These are phyloP conservation scores for Quadroppia sp. DNA, from an alignment of 2,888 invertebrate genomes.

Conservation along the genomic window DNA sequence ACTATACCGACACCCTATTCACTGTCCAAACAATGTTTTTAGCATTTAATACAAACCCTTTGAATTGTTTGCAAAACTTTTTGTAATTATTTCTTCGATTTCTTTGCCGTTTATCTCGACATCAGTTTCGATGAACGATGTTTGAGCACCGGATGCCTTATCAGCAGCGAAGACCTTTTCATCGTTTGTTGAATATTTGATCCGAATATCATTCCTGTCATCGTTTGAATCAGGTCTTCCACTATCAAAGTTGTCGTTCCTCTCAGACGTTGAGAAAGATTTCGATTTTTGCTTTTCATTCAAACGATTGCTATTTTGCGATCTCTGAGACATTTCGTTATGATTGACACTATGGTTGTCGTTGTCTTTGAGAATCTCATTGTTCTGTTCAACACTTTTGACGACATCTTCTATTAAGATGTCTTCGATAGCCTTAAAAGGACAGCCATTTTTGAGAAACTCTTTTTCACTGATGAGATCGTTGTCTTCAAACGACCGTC, in stretches of 20 bases:
- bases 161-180: neutral
- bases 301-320: neutral
- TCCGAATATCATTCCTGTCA: constrained; percentile 24
- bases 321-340: neutral
- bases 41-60: neutral
- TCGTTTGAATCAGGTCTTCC: neutral
- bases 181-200: neutral
- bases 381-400: neutral
- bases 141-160: constrained; percentile 24
- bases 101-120: neutral
- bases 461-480: constrained; percentile 42
- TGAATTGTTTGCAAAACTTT: neutral
- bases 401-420: too few species aligned
- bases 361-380: neutral
- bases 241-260: neutral
- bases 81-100: neutral
- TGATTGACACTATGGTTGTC: neutral
- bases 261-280: neutral
- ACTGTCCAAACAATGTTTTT: too few species aligned
- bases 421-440: constrained; percentile 46
- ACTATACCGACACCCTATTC: too few species aligned
- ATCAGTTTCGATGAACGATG: neutral
- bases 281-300: neutral
- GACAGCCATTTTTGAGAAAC: constrained; percentile 45
- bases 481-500: neutral